phyloP scores from a whole-genome alignment of 1,140 invertebrate species.

The Sitobion miscanthi region DNA sequence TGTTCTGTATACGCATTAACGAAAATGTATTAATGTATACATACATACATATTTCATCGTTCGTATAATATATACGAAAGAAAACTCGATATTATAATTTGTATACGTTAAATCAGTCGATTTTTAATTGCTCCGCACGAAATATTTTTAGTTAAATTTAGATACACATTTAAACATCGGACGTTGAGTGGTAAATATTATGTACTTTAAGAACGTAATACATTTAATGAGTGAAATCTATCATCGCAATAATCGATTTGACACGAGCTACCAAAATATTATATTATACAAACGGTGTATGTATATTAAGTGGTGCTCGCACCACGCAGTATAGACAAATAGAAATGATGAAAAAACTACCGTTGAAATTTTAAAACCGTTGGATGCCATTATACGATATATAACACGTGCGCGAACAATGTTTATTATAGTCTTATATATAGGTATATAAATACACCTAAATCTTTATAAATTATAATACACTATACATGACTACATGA shows the following conservation, averaged over 20 bases:
- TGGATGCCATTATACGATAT: neutral
- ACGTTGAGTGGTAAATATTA: neutral
- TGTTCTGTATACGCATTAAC: neutral
- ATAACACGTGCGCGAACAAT: neutral
- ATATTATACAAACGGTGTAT: neutral
- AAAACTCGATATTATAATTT: neutral
- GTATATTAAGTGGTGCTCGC: neutral
- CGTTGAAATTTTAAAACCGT: neutral
- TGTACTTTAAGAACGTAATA: slow-evolving; percentile 6
- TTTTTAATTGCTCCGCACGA: neutral
- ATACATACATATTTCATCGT: neutral
- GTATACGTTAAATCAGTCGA: neutral
- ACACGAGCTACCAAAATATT: neutral
- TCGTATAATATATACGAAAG: neutral
- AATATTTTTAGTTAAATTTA: slow-evolving; percentile 2
- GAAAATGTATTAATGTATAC: neutral
- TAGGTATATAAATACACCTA: neutral
- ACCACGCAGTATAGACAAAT: neutral
- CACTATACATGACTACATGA: neutral
- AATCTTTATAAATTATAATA: neutral
- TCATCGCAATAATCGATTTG: neutral
- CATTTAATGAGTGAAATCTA: slow-evolving; percentile 8
- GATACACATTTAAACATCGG: neutral
- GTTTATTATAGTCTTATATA: neutral
- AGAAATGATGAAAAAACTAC: neutral